Evolutionary conservation across 2,888 invertebrate species (phyloP).

Genomic region (Machimus atricapillus): DNA sequence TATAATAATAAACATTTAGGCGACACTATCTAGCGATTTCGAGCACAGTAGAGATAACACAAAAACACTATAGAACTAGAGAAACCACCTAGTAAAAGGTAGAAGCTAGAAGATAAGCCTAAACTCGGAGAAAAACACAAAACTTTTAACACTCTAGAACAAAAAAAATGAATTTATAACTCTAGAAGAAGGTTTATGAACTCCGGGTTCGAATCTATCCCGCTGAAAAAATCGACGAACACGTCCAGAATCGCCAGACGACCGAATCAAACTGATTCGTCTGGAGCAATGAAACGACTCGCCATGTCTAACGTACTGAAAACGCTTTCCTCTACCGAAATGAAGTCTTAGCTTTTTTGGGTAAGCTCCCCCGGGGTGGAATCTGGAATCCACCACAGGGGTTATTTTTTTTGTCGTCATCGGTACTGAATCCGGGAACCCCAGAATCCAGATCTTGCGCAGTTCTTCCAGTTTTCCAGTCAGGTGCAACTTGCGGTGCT

Average conservation of each 20-base stretch:
- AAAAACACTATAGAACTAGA: background rate
- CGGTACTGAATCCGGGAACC: too few relatives aligned
- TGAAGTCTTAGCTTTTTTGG: background rate
- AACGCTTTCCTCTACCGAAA: background rate
- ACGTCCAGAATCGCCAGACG: background rate
- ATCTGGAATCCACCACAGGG: background rate
- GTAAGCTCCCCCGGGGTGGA: background rate
- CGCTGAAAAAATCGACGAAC: background rate
- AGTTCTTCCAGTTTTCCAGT: background rate
- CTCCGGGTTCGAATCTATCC: background rate
- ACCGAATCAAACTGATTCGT: constrained; percentile 24
- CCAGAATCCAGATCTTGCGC: background rate
- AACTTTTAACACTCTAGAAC: background rate
- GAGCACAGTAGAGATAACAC: background rate
- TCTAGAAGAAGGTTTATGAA: background rate
- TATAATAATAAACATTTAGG: constrained; percentile 25
- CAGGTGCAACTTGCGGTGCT: background rate
- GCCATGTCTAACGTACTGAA: background rate
- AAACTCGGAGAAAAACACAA: background rate
- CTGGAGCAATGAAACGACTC: background rate
- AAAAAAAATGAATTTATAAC: background rate
- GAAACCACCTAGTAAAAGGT: background rate
- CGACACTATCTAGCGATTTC: constrained; percentile 5
- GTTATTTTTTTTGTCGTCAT: background rate
- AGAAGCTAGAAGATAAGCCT: background rate